Conservation (phyloP, 2,888 invertebrate genomes). For the Silvanus unidentatus region DNA sequence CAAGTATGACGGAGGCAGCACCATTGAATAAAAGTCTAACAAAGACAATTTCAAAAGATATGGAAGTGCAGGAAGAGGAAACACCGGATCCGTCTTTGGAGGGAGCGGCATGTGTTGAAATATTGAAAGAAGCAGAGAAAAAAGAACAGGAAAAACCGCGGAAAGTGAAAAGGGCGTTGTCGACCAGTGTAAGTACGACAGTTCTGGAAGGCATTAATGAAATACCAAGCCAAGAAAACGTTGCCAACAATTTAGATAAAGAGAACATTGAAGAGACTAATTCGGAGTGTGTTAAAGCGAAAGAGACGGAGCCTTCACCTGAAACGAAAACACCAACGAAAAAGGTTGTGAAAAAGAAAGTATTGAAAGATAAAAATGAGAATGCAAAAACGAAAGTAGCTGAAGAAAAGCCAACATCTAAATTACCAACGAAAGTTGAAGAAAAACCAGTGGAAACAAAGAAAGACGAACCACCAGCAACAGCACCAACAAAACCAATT, state of each 20-base stretch:
- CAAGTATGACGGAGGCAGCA: constrained; percentile 31
- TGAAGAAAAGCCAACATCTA: constrained; percentile 12
- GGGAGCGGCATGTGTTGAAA: constrained; percentile 46
- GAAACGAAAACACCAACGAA: constrained; percentile 34
- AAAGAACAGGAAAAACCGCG: constrained; percentile 36
- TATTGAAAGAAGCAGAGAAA: constrained; percentile 45
- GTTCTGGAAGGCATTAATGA: constrained; percentile 41
- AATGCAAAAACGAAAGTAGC: constrained; percentile 20
- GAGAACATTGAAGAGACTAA: constrained; percentile 25
- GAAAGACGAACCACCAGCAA: constrained; percentile 27
- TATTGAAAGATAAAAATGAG: constrained; percentile 41
- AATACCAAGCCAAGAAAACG: constrained; percentile 42
- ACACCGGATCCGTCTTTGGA: constrained; percentile 34
- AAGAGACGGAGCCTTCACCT: constrained; percentile 24
- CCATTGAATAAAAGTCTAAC: constrained; percentile 39
- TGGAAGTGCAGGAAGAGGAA: constrained; percentile 36
- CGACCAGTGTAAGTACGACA: constrained; percentile 28
- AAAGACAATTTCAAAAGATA: constrained; percentile 37
- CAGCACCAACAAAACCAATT: constrained; percentile 44
- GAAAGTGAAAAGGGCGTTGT: constrained; percentile 36
- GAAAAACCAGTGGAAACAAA: constrained; percentile 24
- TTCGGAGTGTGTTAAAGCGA: constrained; percentile 16
- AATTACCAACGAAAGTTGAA: constrained; percentile 20
- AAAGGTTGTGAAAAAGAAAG: constrained; percentile 41
- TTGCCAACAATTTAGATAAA: constrained; percentile 30